Evolutionary conservation across 2,113 vertebrate genomes (phyloP).

Genomic region (Odontesthes bonariensis): DNA sequence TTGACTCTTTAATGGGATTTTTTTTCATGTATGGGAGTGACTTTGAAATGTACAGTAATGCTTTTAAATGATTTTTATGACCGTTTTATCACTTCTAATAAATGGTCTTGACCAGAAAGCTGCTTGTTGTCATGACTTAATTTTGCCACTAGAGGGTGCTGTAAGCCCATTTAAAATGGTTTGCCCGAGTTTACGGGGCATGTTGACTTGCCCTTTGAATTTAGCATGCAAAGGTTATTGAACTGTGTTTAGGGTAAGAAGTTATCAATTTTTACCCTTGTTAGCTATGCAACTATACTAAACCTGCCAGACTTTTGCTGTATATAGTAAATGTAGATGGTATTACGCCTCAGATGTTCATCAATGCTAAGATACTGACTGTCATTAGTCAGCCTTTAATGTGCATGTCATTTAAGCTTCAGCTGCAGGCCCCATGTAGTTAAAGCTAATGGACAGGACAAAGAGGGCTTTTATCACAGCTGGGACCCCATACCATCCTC

Average conservation of each 20-base stretch:
- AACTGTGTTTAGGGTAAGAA: too few species aligned
- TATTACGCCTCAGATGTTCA: too few species aligned
- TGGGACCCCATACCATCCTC: constrained; percentile 35
- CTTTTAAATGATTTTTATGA: constrained; percentile 2
- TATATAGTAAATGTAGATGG: too few species aligned
- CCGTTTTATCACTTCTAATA: constrained; percentile 47
- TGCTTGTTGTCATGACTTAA: background rate
- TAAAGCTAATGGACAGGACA: constrained; percentile 61
- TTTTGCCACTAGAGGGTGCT: constrained; percentile 33
- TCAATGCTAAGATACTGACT: too few species aligned
- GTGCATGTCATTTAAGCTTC: too few species aligned
- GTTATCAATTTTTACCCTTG: too few species aligned
- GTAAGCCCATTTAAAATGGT: background rate
- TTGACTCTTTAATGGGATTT: background rate
- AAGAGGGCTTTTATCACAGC: constrained; percentile 53
- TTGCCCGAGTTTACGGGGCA: background rate
- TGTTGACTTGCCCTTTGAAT: too few species aligned
- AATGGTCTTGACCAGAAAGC: constrained; percentile 40
- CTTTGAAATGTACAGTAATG: constrained; percentile 62
- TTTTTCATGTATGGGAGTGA: constrained; percentile 20
- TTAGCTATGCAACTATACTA: too few species aligned
- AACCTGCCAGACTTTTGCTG: too few species aligned
- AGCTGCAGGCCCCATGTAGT: constrained; percentile 30
- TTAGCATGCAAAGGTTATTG: too few species aligned
- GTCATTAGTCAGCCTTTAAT: too few species aligned